Conservation (phyloP, 2,113 vertebrate species). For the Orientallactaga bullata region DNA sequence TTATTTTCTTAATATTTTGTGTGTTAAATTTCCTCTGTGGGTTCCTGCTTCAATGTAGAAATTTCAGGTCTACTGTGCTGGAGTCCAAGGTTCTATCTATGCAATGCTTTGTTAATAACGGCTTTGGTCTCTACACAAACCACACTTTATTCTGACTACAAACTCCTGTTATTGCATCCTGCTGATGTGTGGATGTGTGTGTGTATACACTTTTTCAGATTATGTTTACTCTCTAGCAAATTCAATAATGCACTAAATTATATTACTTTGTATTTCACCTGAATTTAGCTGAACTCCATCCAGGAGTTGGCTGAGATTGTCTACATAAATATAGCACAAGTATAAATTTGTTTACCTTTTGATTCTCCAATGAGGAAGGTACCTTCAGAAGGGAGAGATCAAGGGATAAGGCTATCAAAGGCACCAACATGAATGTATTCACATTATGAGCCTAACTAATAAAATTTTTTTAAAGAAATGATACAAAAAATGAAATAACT, state of each 20-base stretch:
- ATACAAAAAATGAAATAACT: neutral
- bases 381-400: too few species aligned
- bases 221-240: neutral
- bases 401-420: too few species aligned
- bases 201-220: neutral
- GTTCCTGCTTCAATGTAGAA: neutral
- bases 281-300: slow-evolving; percentile 12
- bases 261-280: neutral
- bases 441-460: too few species aligned
- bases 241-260: neutral
- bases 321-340: neutral
- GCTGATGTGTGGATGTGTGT: neutral
- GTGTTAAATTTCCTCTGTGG: neutral
- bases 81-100: neutral
- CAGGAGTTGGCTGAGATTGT: neutral
- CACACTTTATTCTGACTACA: neutral
- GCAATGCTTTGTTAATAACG: neutral
- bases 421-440: too few species aligned
- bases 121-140: neutral
- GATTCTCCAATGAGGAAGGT: neutral
- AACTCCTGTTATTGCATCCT: neutral
- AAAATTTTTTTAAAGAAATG: too few species aligned
- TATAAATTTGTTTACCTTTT: neutral
- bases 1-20: neutral
- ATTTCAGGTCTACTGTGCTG: neutral